phyloP scores from a whole-genome alignment of 35 echinoderm and acorn worm genomes.

The Apostichopus parvimensis region DNA sequence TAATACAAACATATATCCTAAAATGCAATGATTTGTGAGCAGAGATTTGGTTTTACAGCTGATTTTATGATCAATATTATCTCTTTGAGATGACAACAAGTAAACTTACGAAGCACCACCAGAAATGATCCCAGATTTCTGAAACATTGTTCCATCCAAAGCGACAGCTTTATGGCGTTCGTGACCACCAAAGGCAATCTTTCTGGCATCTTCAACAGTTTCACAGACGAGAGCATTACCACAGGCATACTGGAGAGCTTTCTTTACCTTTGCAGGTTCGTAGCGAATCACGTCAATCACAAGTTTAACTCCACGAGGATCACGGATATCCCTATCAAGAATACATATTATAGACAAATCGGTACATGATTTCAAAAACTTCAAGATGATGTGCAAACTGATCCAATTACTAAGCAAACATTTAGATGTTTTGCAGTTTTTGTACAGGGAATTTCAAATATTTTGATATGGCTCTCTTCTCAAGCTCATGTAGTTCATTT shows the following conservation, averaged over 20 bases:
- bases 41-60: too few relatives aligned
- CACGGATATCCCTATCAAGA: slow-evolving; percentile 78
- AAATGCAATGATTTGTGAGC: too few relatives aligned
- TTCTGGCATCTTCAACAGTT: slow-evolving; percentile 97
- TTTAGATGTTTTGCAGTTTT: too few relatives aligned
- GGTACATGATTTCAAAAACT: too few relatives aligned
- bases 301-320: slow-evolving; percentile 94
- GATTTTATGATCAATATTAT: too few relatives aligned
- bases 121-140: slow-evolving; percentile 99
- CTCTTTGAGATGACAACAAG: too few relatives aligned
- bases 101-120: slow-evolving; percentile 89
- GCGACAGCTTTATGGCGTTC: slow-evolving; percentile 97
- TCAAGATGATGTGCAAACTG: too few relatives aligned
- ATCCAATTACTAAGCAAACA: too few relatives aligned
- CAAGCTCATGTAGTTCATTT: too few relatives aligned
- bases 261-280: slow-evolving; percentile 97
- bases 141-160: slow-evolving; percentile 98
- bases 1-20: too few relatives aligned
- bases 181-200: slow-evolving; percentile 89
- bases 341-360: neutral
- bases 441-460: too few relatives aligned
- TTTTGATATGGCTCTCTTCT: too few relatives aligned
- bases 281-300: slow-evolving; percentile 96
- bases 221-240: slow-evolving; percentile 96
- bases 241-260: slow-evolving; percentile 97